A percentile compares a stretch with the other conserved stretches of the same genome.
These are phyloP conservation scores for Phyllostomus discolor DNA, from an alignment of 2,113 vertebrate species.

Conservation along the genomic window DNA sequence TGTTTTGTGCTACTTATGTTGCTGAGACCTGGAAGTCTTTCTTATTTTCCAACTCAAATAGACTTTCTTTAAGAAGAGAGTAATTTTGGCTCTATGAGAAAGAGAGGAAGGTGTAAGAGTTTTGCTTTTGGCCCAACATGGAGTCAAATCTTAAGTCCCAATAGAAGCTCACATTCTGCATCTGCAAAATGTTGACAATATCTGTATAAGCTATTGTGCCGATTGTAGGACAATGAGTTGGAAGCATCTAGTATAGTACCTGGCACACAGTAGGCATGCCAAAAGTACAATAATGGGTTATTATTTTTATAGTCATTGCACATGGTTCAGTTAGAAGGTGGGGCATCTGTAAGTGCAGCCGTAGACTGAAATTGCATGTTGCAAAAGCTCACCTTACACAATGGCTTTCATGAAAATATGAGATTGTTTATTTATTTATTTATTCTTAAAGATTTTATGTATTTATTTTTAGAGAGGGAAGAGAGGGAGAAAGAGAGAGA, in stretches of 20 bases:
- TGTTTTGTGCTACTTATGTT: not conserved
- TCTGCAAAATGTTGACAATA: not conserved
- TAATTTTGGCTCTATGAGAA: not conserved
- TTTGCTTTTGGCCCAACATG: not conserved
- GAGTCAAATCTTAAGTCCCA: not conserved
- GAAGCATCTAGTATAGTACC: not conserved
- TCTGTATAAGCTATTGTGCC: not conserved
- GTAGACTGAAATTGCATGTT: not conserved
- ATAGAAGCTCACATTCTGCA: not conserved
- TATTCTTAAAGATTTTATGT: too few relatives aligned
- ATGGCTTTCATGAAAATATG: constrained; percentile 28
- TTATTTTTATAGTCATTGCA: not conserved
- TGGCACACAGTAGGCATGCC: not conserved
- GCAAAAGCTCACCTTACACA: not conserved
- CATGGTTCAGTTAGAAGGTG: not conserved
- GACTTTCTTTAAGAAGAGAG: not conserved
- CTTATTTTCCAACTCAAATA: not conserved
- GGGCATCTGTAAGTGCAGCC: constrained; percentile 13
- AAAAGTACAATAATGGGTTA: not conserved
- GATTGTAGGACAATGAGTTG: not conserved
- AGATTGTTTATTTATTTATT: not conserved
- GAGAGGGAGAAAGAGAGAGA: too few relatives aligned
- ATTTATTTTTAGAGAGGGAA: too few relatives aligned
- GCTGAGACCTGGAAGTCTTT: not conserved
- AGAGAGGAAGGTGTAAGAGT: not conserved